These are phyloP conservation scores for Plebejus melissa DNA, from an alignment of 2,888 invertebrate genomes.

Conservation along the genomic window DNA sequence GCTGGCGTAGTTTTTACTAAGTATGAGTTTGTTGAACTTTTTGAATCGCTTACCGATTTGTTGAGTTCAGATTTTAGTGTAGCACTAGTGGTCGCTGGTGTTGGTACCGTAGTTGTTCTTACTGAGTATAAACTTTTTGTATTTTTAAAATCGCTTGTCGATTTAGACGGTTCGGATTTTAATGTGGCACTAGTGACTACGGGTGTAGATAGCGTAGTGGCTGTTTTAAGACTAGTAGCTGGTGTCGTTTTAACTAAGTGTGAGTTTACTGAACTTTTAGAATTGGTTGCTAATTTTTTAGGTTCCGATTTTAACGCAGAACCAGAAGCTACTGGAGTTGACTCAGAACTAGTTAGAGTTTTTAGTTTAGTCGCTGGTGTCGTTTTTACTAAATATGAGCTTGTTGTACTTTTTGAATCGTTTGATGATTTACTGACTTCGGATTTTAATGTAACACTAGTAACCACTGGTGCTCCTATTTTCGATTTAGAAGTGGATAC, in stretches of 20 bases:
- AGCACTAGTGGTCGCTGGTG: constrained; percentile 15
- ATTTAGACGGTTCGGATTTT: constrained; percentile 27
- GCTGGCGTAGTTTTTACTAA: neutral
- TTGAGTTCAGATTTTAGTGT: constrained; percentile 27
- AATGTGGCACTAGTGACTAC: constrained; percentile 20
- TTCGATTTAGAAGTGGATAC: constrained; percentile 40
- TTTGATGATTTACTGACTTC: constrained; percentile 14
- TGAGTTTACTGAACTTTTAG: neutral
- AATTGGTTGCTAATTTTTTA: neutral
- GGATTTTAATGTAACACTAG: constrained; percentile 31
- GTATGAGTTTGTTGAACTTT: neutral
- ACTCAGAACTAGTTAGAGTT: neutral
- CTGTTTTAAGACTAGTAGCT: neutral
- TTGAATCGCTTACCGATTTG: neutral
- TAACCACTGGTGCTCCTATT: constrained; percentile 36
- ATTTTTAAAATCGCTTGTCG: neutral
- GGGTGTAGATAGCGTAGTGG: neutral
- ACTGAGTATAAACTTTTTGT: neutral
- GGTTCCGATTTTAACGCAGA: constrained; percentile 30
- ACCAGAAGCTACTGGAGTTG: constrained; percentile 28
- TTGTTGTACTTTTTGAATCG: neutral
- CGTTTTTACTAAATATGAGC: constrained; percentile 3
- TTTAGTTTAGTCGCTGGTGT: neutral
- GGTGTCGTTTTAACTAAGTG: constrained; percentile 5
- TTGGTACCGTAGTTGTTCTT: neutral